A percentile compares a stretch with the other conserved stretches of the same genome.
phyloP scores from a whole-genome alignment of 2,113 vertebrate genomes.

The Balaeniceps rex region DNA sequence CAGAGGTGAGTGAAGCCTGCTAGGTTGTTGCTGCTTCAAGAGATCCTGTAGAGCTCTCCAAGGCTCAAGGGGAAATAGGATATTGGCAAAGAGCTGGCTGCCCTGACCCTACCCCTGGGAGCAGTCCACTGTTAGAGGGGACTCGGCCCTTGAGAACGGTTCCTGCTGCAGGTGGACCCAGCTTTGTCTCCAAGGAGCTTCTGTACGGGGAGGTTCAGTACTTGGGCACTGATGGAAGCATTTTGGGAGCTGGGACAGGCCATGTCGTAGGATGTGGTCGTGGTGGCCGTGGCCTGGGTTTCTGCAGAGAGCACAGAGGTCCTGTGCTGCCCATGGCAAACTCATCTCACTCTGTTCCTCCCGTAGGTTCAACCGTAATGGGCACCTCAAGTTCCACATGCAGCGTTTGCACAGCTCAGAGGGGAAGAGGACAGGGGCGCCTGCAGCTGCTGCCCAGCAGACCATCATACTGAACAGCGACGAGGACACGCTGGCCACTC shows the following conservation, averaged over 20 bases:
- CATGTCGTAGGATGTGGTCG: rapidly evolving
- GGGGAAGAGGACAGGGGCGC: constrained; percentile 59
- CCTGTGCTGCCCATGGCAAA: background rate
- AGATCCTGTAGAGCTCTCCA: background rate
- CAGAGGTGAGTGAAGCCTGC: constrained; percentile 82
- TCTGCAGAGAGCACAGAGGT: background rate
- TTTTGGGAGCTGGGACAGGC: background rate
- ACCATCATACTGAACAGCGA: constrained; percentile 91
- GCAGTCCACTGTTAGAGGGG: background rate
- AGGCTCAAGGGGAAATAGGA: background rate
- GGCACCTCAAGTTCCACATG: constrained; percentile 97
- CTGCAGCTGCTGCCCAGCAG: constrained; percentile 60
- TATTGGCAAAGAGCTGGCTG: background rate
- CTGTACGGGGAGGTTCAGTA: background rate
- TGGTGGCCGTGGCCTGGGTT: rapidly evolving
- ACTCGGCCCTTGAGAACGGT: rapidly evolving
- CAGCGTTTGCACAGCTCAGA: constrained; percentile 91
- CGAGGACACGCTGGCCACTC: constrained; percentile 86
- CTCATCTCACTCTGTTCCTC: background rate
- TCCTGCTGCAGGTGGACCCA: background rate
- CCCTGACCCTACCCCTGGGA: rapidly evolving
- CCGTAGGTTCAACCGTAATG: constrained; percentile 91
- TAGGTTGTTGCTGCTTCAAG: background rate
- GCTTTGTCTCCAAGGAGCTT: background rate
- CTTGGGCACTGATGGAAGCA: background rate